Conservation (phyloP, 2,888 invertebrate genomes). For the Cyclophora albipunctata region DNA sequence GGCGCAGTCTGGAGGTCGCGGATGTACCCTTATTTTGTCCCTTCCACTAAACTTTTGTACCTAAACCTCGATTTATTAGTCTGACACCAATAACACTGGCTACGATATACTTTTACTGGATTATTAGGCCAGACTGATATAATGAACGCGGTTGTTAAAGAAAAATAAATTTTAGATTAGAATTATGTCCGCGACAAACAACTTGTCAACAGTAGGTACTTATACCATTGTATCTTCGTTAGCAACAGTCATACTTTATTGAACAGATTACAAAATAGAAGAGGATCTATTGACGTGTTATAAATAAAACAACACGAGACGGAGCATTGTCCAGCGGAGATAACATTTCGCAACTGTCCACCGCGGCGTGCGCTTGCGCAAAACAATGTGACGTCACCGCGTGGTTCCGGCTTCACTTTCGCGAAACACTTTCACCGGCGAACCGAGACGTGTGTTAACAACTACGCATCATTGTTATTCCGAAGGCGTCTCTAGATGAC, state of each 20-base stretch:
- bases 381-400: constrained; percentile 63
- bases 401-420: constrained; percentile 73
- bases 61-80: constrained; percentile 12
- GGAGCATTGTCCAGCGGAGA: constrained; percentile 41
- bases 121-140: no score
- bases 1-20: constrained; percentile 69
- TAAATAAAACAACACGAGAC: constrained; percentile 25
- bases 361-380: constrained; percentile 58
- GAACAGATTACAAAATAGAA: neutral
- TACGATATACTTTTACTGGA: no score
- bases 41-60: constrained; percentile 28
- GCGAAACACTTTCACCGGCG: constrained; percentile 67
- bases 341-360: constrained; percentile 62
- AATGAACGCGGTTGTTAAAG: no score
- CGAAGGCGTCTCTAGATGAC: constrained; percentile 32
- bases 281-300: constrained; percentile 7
- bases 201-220: no score
- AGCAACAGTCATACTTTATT: no score
- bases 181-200: no score
- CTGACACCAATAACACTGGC: neutral
- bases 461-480: constrained; percentile 39
- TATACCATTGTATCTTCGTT: no score
- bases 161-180: no score
- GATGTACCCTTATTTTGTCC: constrained; percentile 54
- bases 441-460: constrained; percentile 27